Conservation (phyloP, 2,888 invertebrate genomes). For the Chrysodeixis includens region DNA sequence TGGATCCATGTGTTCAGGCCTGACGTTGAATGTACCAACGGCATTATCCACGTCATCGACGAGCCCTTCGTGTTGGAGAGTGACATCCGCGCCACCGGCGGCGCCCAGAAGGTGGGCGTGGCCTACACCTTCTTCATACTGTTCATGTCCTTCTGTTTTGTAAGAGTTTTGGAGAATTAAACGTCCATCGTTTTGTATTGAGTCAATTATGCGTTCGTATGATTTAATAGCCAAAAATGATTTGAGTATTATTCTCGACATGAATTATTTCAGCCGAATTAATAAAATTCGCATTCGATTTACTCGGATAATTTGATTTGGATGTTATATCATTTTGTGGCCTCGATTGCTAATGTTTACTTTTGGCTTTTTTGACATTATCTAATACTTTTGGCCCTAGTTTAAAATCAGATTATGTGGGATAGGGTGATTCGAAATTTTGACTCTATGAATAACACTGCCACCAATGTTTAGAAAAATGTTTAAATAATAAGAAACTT, state of each 20-base stretch:
- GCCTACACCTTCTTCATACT: slow-evolving; percentile 67
- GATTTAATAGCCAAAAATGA: slow-evolving; percentile 40
- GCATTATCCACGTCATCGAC: slow-evolving; percentile 98
- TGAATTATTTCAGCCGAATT: slow-evolving; percentile 8
- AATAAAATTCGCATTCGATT: not conserved
- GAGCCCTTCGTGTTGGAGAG: slow-evolving; percentile 94
- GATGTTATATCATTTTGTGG: slow-evolving; percentile 18
- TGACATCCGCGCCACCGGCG: slow-evolving; percentile 93
- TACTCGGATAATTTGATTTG: slow-evolving; percentile 11
- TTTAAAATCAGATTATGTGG: slow-evolving; percentile 34
- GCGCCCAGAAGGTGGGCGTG: slow-evolving; percentile 71
- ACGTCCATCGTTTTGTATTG: slow-evolving; percentile 54
- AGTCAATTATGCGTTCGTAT: slow-evolving; percentile 59
- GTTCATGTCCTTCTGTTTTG: slow-evolving; percentile 70
- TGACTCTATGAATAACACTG: slow-evolving; percentile 51
- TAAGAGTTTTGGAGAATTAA: slow-evolving; percentile 76
- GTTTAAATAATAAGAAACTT: slow-evolving; percentile 20
- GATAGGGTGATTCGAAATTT: slow-evolving; percentile 24
- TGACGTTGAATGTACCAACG: slow-evolving; percentile 98
- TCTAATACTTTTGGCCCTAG: slow-evolving; percentile 41
- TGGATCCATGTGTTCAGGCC: slow-evolving; percentile 96
- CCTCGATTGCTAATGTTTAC: slow-evolving; percentile 32
- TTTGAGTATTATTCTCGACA: slow-evolving; percentile 21
- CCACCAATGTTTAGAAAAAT: slow-evolving; percentile 48
- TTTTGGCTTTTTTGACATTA: slow-evolving; percentile 42